phyloP scores from a whole-genome alignment of 2,797 vertebrate species.

The Platalea minor region DNA sequence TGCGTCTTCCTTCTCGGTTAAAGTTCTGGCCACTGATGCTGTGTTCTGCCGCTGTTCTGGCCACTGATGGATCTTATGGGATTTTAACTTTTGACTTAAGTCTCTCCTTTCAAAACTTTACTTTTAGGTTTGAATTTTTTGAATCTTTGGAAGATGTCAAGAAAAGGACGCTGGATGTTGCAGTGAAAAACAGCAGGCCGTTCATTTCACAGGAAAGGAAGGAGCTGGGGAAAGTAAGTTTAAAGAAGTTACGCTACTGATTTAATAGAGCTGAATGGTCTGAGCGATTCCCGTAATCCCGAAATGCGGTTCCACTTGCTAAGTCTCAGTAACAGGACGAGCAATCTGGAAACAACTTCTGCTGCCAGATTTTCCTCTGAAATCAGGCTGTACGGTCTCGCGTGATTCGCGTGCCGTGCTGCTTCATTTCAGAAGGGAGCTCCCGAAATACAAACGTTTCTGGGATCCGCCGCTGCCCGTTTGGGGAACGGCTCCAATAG shows the following conservation, averaged over 20 bases:
- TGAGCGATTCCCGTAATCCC: background rate
- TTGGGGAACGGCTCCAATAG: background rate
- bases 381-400: background rate
- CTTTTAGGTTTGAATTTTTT: conserved; percentile 88
- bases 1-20: background rate
- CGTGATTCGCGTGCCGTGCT: fast-evolving
- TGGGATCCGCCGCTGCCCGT: fast-evolving
- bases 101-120: background rate
- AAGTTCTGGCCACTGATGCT: background rate
- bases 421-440: background rate
- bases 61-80: background rate
- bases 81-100: background rate
- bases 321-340: background rate
- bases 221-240: conserved; percentile 89
- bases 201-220: conserved; percentile 86
- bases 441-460: background rate
- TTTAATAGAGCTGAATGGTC: background rate
- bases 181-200: conserved; percentile 90
- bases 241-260: background rate
- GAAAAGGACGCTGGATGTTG: conserved; percentile 85
- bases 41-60: background rate
- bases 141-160: conserved; percentile 82
- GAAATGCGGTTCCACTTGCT: background rate
- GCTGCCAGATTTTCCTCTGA: background rate
- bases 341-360: background rate